Percentiles rank a stretch among this genome's conserved stretches.
phyloP scores from a whole-genome alignment of 64 coral and sea anemone species.

The Astreopora myriophthalma region DNA sequence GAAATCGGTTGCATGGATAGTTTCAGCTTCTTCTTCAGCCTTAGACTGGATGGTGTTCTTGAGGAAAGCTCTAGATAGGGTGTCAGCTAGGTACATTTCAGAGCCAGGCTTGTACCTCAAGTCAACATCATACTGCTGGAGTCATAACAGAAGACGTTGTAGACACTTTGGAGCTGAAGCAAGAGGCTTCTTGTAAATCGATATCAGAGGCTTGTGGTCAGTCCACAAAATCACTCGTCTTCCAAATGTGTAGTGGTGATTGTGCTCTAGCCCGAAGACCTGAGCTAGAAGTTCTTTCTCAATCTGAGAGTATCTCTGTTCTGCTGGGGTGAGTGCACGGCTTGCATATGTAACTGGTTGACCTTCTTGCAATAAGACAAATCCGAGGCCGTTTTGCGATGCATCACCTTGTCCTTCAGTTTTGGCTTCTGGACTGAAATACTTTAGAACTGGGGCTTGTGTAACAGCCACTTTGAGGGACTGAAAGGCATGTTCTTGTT shows the following conservation, averaged over 20 bases:
- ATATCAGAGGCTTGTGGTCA: not conserved
- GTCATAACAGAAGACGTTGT: not conserved
- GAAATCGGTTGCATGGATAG: too few species aligned
- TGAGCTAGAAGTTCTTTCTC: not conserved
- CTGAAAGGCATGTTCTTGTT: not conserved
- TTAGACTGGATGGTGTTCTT: not conserved
- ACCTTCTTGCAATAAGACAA: not conserved
- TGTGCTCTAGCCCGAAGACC: not conserved
- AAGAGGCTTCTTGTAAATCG: not conserved
- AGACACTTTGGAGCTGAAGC: not conserved
- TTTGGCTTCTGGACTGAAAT: not conserved
- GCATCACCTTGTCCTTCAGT: not conserved
- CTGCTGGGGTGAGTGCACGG: not conserved
- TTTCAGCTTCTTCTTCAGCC: too few species aligned
- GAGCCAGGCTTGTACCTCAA: not conserved
- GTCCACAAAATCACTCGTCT: not conserved
- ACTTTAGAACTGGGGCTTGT: not conserved
- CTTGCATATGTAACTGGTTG: not conserved
- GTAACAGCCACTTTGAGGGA: not conserved
- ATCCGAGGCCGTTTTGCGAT: not conserved
- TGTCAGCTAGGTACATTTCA: not conserved
- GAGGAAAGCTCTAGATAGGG: not conserved
- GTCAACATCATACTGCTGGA: not conserved
- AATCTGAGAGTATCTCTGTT: not conserved
- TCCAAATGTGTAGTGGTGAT: not conserved